A percentile compares a stretch with the other conserved stretches of the same genome.
Conservation (phyloP, 1,140 invertebrate species). For the Drosophila kohkoa region DNA sequence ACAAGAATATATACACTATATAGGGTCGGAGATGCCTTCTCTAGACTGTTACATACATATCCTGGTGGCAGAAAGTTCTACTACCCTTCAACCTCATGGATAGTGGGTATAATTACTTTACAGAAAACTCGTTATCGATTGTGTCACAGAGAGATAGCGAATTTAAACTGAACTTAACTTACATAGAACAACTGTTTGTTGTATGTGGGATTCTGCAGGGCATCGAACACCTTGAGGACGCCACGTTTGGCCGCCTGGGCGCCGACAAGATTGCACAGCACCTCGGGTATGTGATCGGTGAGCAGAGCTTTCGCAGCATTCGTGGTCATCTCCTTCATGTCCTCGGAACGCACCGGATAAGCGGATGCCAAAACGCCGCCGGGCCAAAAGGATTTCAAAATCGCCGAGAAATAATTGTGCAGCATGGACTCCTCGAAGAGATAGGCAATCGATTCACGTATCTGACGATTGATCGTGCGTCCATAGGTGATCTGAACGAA, state of each 20-base stretch:
- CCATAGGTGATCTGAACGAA: slow-evolving; percentile 97
- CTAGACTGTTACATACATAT: no score
- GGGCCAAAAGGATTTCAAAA: slow-evolving; percentile 95
- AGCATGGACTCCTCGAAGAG: slow-evolving; percentile 95
- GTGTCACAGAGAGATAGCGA: no score
- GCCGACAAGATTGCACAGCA: slow-evolving; percentile 93
- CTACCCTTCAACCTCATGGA: no score
- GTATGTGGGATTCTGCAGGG: slow-evolving; percentile 92
- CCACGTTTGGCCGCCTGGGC: slow-evolving; percentile 93
- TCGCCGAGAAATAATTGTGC: slow-evolving; percentile 93
- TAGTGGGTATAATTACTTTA: no score
- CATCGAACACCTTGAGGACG: slow-evolving; percentile 94
- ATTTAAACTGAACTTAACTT: not conserved
- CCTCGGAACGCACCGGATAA: slow-evolving; percentile 87
- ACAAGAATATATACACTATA: no score
- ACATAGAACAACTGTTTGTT: slow-evolving; percentile 96
- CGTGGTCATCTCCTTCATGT: slow-evolving; percentile 88
- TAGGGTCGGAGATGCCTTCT: no score
- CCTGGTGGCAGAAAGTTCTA: no score
- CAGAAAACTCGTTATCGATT: no score
- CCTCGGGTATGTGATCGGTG: slow-evolving; percentile 91
- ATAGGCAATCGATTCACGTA: slow-evolving; percentile 94
- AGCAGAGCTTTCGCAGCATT: slow-evolving; percentile 85
- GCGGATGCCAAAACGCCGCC: slow-evolving; percentile 89
- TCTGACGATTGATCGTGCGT: slow-evolving; percentile 95